Evolutionary conservation across 2,113 vertebrate genomes (phyloP).

Genomic region (Erythrocercus mccallii): DNA sequence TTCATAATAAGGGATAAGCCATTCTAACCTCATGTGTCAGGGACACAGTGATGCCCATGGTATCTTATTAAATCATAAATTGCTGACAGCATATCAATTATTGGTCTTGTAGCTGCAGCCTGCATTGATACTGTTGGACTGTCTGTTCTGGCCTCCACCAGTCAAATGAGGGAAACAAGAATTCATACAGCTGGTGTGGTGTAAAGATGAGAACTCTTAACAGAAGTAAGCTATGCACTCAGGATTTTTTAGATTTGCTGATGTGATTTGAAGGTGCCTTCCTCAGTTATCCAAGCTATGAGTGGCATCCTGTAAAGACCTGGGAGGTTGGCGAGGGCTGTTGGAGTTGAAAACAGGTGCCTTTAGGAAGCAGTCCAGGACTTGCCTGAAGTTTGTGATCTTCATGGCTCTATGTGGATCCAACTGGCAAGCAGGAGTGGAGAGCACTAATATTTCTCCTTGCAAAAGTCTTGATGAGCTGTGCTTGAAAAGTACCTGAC

Average conservation of each 20-base stretch:
- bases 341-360: not conserved
- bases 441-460: not conserved
- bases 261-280: not conserved
- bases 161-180: not conserved
- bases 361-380: not conserved
- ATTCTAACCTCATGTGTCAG: not conserved
- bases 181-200: not conserved
- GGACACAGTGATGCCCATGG: not conserved
- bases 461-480: not conserved
- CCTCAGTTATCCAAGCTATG: not conserved
- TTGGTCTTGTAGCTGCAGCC: not conserved
- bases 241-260: not conserved
- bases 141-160: not conserved
- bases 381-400: not conserved
- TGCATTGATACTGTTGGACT: not conserved
- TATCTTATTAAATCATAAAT: not conserved
- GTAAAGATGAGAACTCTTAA: not conserved
- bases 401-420: not conserved
- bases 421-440: not conserved
- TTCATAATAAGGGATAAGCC: not conserved
- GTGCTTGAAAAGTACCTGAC: not conserved
- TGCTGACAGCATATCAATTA: not conserved
- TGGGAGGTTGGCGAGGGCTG: not conserved
- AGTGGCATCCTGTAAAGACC: not conserved
- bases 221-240: not conserved